phyloP scores from a whole-genome alignment of 2,113 vertebrate genomes.

The Hylia prasina region DNA sequence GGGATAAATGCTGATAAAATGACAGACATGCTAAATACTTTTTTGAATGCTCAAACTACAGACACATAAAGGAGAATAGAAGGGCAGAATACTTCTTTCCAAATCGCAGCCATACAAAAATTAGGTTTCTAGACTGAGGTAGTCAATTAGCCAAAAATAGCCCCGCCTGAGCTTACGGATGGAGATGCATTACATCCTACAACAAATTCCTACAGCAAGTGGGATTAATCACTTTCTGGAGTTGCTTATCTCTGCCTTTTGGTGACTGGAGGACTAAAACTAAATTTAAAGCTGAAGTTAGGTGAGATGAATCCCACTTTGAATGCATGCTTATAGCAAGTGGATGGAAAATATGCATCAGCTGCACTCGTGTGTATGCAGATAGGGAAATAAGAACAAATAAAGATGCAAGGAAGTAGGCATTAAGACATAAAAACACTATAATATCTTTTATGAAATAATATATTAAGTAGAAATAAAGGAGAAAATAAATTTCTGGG shows the following conservation, averaged over 20 bases:
- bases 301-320: not conserved
- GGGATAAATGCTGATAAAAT: not conserved
- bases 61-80: not conserved
- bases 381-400: not conserved
- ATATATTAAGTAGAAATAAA: not conserved
- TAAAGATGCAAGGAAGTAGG: not conserved
- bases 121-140: not conserved
- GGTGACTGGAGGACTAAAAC: not conserved
- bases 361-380: not conserved
- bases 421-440: not conserved
- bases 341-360: not conserved
- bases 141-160: not conserved
- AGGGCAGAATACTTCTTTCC: not conserved
- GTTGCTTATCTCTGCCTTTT: not conserved
- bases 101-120: not conserved
- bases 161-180: not conserved
- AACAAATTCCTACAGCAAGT: not conserved
- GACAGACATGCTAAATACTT: not conserved
- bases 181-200: not conserved
- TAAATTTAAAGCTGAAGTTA: not conserved
- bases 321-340: not conserved
- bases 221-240: not conserved
- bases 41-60: not conserved
- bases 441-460: not conserved
- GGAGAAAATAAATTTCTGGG: not conserved